Base-by-base conservation (phyloP, 2,113 vertebrate genomes). In the Cololabis saira region DNA sequence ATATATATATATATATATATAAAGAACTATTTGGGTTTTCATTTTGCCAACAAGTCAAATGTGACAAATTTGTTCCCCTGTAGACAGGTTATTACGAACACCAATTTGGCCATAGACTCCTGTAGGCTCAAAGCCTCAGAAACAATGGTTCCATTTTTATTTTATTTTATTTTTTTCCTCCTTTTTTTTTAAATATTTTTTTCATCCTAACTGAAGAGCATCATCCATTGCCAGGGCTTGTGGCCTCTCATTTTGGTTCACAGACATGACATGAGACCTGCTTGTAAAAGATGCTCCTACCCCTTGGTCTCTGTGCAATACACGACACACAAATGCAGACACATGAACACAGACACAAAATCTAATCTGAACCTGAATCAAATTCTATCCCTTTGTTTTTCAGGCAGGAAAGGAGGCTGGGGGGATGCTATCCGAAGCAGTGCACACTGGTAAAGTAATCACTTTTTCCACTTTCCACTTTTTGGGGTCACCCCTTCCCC, bases 211-310 rank as follows among this genome's bases (percentile, higher is more conserved):
- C 69, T 78, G 41, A 58, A 33, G 86, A 76, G 84, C 75, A 61
- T 68, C 76, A 90, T 92, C 82, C 81, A 91, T 91, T 76, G 81
- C 69, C 62, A 3, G 61, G 67, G 60, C 64, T 60, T 41, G 82
- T 68, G 63, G 61, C 64, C 85, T 83, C 76, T 89, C 82, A 80
- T 71, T 67, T 67, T 60, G 58, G 73, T 48, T 21, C 77, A 67
- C 74, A 92, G 87, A 92, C 86, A 90, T 27, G 24, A 27, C 24
- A 84, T 84, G 82, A 81, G 86, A 90, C 90, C 82, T 77, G 70
- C 73, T 79, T 87, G 86, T 90, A 92, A 92, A 93, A 84, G 71
- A 91, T 90, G 87, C 86, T 76, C 66, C 86, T 63, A 73, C 56
- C 67, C 59, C 75, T 79, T 24, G 7, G 73, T 67, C 71, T 75